Evolutionary conservation across 2,888 invertebrate genomes (phyloP).

Genomic region (Margaritifera margaritifera): DNA sequence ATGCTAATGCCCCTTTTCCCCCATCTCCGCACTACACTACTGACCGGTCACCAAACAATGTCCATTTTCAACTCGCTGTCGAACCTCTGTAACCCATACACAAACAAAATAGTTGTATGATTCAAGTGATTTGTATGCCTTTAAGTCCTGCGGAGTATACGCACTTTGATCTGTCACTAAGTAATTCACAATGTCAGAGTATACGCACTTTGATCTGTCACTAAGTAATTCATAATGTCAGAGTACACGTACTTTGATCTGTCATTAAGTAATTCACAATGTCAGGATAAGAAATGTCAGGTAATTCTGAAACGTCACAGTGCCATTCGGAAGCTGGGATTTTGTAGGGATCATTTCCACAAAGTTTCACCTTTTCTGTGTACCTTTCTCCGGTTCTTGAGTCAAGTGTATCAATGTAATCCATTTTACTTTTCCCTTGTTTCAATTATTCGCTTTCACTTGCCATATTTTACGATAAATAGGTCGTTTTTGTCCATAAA

Average conservation of each 20-base stretch:
- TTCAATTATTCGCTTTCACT: no score
- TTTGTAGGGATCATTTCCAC: slow-evolving; percentile 11
- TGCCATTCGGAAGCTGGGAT: slow-evolving; percentile 1
- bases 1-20: no score
- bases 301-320: slow-evolving; percentile 4
- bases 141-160: slow-evolving; percentile 9
- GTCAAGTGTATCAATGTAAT: no score
- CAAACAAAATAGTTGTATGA: no score
- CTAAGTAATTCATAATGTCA: no score
- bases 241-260: slow-evolving; percentile 14
- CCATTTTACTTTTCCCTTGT: no score
- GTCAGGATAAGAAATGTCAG: slow-evolving; percentile 18
- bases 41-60: slow-evolving; percentile 2
- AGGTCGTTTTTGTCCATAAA: no score
- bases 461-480: no score
- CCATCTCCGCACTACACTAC: no score
- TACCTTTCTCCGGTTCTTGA: slow-evolving; percentile 2
- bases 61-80: neutral
- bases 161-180: no score
- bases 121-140: neutral
- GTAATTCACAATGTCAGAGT: no score
- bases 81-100: slow-evolving; percentile 13
- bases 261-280: slow-evolving; percentile 15
- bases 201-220: no score
- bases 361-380: slow-evolving; percentile 3